Base-by-base conservation (phyloP, 2,113 vertebrate species). In the Carlito syrichta region DNA sequence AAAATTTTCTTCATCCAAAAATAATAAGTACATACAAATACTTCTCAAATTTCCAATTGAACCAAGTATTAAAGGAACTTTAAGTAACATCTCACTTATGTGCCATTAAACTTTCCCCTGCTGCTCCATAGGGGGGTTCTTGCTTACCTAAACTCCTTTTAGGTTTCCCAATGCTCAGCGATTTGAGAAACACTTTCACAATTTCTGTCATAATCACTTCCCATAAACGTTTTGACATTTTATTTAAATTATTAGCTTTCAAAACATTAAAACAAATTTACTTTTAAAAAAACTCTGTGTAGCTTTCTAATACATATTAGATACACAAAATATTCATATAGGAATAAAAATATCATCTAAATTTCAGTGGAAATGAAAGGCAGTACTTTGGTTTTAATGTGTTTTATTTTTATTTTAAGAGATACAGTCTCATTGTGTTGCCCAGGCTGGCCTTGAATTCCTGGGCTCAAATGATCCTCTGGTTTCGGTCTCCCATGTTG, bases 271-370 rank as follows among this genome's bases (percentile, higher is more conserved):
- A 60, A 62, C 32, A 96, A 52, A 85, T 83, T 76, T 71, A 45
- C 27, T 79, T 88, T 95, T 78, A 93, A 93, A 66, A 92, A 87
- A 89, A 95, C 9, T 30, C 45, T 52, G 14, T 85, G 10, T 62
- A 73, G 54, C 88, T 94, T 93, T 91, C 22, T 78, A 35, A 76
- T n/a, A 74, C 17, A 73, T 2, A 86, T 77, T 95, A 71, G 85
- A 38, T 62, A 77, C 20, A 93, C 19, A 71, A 81, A 66, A 68
- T 84, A 56, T 62, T 78, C 74, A 58, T 23, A 52, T 40, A 16
- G 74, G 10, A 96, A 97, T 86, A 86, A 74, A 97, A 71, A 91
- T 25, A 93, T n/a, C 32, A 91, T 38, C 19, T 50, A 82, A 35
- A 35, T 56, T 76, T 68, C 32, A 95, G 14, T 66, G 48, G 73